Evolutionary conservation across 2,888 invertebrate genomes (phyloP), one percentile per base, ranked within the genome.

Genomic region (Tridacna crocea): DNA sequence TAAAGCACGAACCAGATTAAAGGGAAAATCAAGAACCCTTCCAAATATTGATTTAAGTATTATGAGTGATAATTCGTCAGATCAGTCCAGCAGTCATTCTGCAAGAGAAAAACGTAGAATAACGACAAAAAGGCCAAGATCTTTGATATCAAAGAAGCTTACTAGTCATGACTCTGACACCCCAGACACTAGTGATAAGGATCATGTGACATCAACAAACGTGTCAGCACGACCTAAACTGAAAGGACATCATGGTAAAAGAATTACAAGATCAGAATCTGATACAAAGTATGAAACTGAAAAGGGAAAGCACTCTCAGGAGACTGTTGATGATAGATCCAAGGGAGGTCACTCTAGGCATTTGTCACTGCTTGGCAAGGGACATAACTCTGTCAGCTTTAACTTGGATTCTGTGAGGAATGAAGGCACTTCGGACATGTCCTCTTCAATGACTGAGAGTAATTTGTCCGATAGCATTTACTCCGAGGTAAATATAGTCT

Each of bases 141-240:
- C 86, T 63, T 55, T 86, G 48, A 84, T 86, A 48, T 86, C 86
- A 0, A 86, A 84, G 76, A 86, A 82, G 60, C 79, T 83, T 27
- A 80, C 79, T 17, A 24, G 46, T 36, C 51, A 24, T 0, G 70
- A 70, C 47, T 70, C 70, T 26, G 70, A 70, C 46, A 70, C 70
- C 2, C 70, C 70, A 6, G 70, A 70, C 24, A 70, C 70, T 2
- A 70, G 70, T 70, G 70, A 70, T 22, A 70, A 70, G 8, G 51
- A 51, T 15, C 48, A 22, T 12, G 13, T 17, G 13, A 19, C 51
- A 11, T 24, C 22, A 24, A 27, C 27, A 48, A 70, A 19, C 24
- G 70, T 70, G 0, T 70, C 70, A 15, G 70, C 70, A 51, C 73
- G 79, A 75, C 79, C 79, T 24, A 84, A 84, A 19, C 22, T 70